Conservation (phyloP, 2,113 vertebrate species). For the Cynopterus brachyotis region DNA sequence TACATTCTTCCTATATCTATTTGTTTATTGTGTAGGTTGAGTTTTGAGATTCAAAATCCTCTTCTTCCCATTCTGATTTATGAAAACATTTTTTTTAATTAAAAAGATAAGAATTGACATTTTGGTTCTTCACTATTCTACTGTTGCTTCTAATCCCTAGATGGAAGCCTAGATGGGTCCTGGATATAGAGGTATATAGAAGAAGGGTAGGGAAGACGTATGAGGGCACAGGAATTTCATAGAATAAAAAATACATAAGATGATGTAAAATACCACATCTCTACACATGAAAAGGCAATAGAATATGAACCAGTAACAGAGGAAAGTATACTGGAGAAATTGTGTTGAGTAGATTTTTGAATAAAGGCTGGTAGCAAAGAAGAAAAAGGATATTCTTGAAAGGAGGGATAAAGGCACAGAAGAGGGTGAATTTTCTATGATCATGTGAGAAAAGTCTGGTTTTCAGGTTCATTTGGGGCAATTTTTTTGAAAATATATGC, state of each 20-base stretch:
- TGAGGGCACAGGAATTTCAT: background rate
- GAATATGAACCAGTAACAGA: background rate
- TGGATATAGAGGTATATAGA: background rate
- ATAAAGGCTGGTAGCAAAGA: background rate
- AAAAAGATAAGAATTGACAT: background rate
- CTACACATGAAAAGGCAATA: background rate
- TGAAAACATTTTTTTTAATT: background rate
- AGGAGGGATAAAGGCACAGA: background rate
- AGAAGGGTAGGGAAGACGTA: background rate
- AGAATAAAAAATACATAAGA: background rate
- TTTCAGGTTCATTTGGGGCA: background rate
- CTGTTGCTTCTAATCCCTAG: background rate
- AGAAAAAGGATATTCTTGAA: background rate
- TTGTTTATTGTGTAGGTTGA: background rate
- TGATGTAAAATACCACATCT: background rate
- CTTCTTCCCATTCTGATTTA: background rate
- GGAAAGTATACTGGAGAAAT: background rate
- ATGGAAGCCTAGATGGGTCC: background rate
- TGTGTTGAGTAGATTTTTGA: background rate
- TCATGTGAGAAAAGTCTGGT: background rate
- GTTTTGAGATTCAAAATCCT: background rate
- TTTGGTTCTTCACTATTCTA: background rate
- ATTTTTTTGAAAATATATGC: background rate
- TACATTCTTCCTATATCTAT: background rate
- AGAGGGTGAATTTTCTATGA: background rate